Conservation (phyloP, 2,113 vertebrate genomes). For the Oreotrochilus melanogaster region DNA sequence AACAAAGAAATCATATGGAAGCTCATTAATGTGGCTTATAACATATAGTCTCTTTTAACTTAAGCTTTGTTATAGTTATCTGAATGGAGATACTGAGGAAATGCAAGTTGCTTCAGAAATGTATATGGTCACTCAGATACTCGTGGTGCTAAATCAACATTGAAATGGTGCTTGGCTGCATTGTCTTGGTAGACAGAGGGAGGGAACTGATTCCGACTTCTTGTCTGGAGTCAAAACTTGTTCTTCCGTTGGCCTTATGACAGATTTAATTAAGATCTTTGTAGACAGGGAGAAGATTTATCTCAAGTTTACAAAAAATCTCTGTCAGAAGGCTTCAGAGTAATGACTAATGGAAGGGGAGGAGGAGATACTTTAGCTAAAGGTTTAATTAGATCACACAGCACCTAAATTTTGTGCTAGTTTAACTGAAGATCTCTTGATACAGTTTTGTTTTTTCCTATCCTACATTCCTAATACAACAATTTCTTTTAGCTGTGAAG, state of each 20-base stretch:
- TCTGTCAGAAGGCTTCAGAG: not conserved
- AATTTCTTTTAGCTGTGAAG: not conserved
- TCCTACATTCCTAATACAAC: not conserved
- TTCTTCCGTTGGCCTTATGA: not conserved
- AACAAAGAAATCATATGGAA: not conserved
- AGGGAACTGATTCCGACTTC: not conserved
- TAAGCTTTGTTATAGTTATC: not conserved
- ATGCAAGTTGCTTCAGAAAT: not conserved
- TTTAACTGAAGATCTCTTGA: not conserved
- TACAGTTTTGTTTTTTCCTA: not conserved
- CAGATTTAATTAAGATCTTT: not conserved
- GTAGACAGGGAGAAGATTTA: not conserved
- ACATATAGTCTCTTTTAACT: not conserved
- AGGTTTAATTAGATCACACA: not conserved
- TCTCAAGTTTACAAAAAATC: not conserved
- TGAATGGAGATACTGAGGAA: not conserved
- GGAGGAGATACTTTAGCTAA: not conserved
- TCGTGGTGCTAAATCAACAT: not conserved
- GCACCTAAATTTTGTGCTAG: not conserved
- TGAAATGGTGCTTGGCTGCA: not conserved
- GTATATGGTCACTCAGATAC: fast-evolving
- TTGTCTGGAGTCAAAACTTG: not conserved
- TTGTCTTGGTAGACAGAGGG: not conserved
- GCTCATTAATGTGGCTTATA: not conserved
- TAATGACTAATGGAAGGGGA: not conserved